Base-by-base conservation (phyloP, 2,888 invertebrate genomes). In the Bibio marci region DNA sequence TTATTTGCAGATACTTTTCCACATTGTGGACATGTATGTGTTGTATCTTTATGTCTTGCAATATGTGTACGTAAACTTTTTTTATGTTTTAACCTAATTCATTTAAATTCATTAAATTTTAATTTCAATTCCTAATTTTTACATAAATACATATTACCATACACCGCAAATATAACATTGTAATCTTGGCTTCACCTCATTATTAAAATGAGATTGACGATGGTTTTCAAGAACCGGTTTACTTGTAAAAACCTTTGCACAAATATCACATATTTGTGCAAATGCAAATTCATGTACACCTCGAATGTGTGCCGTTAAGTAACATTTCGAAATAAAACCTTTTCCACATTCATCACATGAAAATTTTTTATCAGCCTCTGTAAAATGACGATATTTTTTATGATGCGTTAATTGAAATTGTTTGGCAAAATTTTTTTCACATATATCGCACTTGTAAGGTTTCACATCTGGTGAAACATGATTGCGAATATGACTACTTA, bases 381-480 rank as follows among this genome's bases (percentile, higher is more conserved):
- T n/a, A 14, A n/a, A 27, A 30, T 39, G 39, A 3, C 35, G 27
- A 11, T 34, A 15, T 22, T 22, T 22, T 2, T n/a, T 30, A 28
- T 61, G 60, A 25, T 58, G 57, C 18, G 56, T 52, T 46, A 61
- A 45, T 28, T 57, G 58, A 34, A 58, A 57, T 26, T 56, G 57
- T 36, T 59, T 57, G 25, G 58, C 52, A 41, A 57, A 60, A 22
- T 12, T 14, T 28, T 35, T 34, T 15, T 12, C 8, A 14, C 39
- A 39, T 34, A 17, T 18, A 10, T 27, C 31, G 13, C 39, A 39
- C 10, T 34, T 33, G 25, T 6, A 22, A 8, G 22, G 22, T 8
- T 22, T 22, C 8, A 6, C 22, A 22, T 22, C 22, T 6, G 22
- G 8, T 22, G 22, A 8, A 22, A 22, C 8, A 22, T 22, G 22